phyloP scores from a whole-genome alignment of 2,113 vertebrate genomes.

The Irena cyanogastra region DNA sequence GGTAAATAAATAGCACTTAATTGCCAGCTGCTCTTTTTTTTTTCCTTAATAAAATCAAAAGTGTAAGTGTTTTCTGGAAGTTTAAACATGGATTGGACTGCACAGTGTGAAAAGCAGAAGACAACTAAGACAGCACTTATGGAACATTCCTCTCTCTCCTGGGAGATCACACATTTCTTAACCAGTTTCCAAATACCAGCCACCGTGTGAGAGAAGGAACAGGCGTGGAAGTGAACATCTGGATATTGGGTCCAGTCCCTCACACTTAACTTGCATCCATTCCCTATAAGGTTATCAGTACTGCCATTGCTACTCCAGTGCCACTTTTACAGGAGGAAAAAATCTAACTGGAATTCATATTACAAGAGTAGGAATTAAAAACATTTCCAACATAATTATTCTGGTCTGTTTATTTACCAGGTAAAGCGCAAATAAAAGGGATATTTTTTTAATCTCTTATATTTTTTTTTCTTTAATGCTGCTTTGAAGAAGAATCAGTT shows the following conservation, averaged over 20 bases:
- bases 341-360: background rate
- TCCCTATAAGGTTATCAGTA: background rate
- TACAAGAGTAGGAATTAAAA: background rate
- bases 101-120: background rate
- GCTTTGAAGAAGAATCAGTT: background rate
- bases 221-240: background rate
- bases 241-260: background rate
- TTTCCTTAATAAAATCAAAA: background rate
- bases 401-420: background rate
- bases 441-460: background rate
- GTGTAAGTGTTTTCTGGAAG: background rate
- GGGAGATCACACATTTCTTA: background rate
- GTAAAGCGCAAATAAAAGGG: background rate
- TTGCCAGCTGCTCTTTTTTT: background rate
- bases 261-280: background rate
- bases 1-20: conserved; percentile 26
- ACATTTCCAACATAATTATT: background rate
- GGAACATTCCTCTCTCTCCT: background rate
- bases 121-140: background rate
- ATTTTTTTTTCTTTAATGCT: background rate
- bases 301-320: background rate
- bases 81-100: background rate
- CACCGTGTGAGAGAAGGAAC: background rate
- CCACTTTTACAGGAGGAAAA: background rate
- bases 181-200: background rate